Conservation (phyloP, 2,888 invertebrate genomes). For the Notodonta ziczac region DNA sequence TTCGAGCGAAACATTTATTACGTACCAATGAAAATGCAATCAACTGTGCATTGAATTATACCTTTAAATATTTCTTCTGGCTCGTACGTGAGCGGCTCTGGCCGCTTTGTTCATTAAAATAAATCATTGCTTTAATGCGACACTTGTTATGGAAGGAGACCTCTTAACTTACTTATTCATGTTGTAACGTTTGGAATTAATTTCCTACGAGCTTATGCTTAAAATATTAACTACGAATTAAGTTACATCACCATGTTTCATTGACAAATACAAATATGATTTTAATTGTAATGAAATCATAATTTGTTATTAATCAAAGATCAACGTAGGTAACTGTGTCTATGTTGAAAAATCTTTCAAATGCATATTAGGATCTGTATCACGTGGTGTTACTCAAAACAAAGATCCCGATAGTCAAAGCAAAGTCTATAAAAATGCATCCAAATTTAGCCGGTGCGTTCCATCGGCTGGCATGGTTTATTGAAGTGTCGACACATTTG, state of each 20-base stretch:
- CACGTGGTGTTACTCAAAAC: slow-evolving; percentile 7
- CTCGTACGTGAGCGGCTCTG: slow-evolving; percentile 42
- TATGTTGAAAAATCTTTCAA: no score
- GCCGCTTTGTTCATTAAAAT: slow-evolving; percentile 43
- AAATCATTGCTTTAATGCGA: slow-evolving; percentile 56
- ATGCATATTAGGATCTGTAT: not conserved
- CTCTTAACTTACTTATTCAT: slow-evolving; percentile 55
- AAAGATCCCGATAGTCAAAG: slow-evolving; percentile 8
- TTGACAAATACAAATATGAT: not conserved
- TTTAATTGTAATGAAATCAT: not conserved
- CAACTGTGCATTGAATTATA: slow-evolving; percentile 44
- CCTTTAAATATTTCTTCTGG: slow-evolving; percentile 49
- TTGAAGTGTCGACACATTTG: slow-evolving; percentile 76
- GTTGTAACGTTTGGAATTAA: slow-evolving; percentile 36
- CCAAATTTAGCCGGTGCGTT: slow-evolving; percentile 58
- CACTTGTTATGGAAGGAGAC: slow-evolving; percentile 48
- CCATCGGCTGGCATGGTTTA: slow-evolving; percentile 56
- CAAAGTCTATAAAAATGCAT: slow-evolving; percentile 40
- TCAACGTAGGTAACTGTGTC: no score
- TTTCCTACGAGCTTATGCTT: slow-evolving; percentile 28
- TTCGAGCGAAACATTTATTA: slow-evolving; percentile 39
- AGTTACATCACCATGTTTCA: slow-evolving; percentile 6
- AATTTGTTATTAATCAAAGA: no score
- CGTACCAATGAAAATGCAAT: slow-evolving; percentile 61
- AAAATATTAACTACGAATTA: slow-evolving; percentile 5